Evolutionary conservation across 1,140 invertebrate genomes (phyloP), one percentile per base, ranked within the genome.

Genomic region (Lepidurus apus): DNA sequence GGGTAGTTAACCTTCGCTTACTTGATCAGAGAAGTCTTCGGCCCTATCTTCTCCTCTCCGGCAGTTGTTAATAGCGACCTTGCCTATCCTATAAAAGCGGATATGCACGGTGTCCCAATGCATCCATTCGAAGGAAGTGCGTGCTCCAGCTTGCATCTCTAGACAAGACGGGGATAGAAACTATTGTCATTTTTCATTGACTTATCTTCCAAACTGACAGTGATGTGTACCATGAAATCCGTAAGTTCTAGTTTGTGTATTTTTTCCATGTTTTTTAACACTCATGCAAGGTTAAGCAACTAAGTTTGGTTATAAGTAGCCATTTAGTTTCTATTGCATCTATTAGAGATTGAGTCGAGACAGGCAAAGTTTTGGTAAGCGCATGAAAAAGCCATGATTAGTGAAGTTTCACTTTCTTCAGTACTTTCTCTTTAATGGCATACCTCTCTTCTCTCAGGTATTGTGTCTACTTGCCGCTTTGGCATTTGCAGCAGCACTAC

Each of bases 1-100:
- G 21, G 21, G 53, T 65, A 65, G 53, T 65, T 65, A 65, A 65
- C 53, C 53, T 65, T 65, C 53, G 53, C 53, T 21, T 65, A 65
- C 53, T 65, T 21, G 53, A 65, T 17, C 53, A n/a, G 53, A 17
- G 3, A n/a, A 65, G 53, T 65, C 53, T 21, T 34, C 53, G 21
- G 53, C 13, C 21, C 21, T 21, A 65, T 65, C 53, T 65, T 21
- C 21, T 65, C 53, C 21, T 21, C 13, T 65, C 53, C 53, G 17
- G 53, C 53, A 9, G 53, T 65, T n/a, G 13, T 65, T n/a, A 65
- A 65, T 65, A 21, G 13, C 53, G 53, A 65, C 53, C 53, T 65
- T 65, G 53, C 21, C 17, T 21, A 65, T 65, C 53, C 53, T 65
- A 65, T 65, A 65, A 65, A 65, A 65, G 53, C 21, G 53, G 53